A percentile compares a stretch with the other conserved stretches of the same genome.
phyloP scores from a whole-genome alignment of 2,113 vertebrate genomes.

The Thunnus maccoyii region DNA sequence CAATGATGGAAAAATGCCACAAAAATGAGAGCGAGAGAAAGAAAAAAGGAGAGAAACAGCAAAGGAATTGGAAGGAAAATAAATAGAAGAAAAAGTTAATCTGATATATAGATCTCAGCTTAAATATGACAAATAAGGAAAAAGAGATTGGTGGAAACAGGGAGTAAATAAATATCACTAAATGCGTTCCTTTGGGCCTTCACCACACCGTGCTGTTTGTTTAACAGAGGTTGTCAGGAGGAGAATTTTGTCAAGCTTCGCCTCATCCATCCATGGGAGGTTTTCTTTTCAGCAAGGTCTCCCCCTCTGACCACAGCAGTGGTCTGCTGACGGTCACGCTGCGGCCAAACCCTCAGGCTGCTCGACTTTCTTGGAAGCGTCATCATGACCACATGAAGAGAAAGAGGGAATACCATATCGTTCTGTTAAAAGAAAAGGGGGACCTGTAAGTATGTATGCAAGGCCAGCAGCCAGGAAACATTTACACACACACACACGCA shows the following conservation, averaged over 20 bases:
- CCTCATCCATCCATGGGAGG: slow-evolving; percentile 64
- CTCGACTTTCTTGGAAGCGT: slow-evolving; percentile 78
- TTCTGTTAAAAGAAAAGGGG: slow-evolving; percentile 68
- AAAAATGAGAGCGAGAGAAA: slow-evolving; percentile 55
- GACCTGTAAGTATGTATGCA: slow-evolving; percentile 52
- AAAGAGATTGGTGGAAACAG: slow-evolving; percentile 37
- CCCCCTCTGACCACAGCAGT: slow-evolving; percentile 78
- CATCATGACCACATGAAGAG: slow-evolving; percentile 78
- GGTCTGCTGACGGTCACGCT: slow-evolving; percentile 78
- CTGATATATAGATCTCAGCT: slow-evolving; percentile 59
- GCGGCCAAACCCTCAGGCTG: slow-evolving; percentile 70
- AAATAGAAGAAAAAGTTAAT: slow-evolving; percentile 46
- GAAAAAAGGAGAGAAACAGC: background rate
- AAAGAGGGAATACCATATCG: slow-evolving; percentile 71
- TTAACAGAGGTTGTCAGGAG: slow-evolving; percentile 79
- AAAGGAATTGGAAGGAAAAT: slow-evolving; percentile 26
- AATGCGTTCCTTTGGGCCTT: slow-evolving; percentile 59
- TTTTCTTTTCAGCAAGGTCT: slow-evolving; percentile 79
- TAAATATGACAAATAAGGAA: slow-evolving; percentile 54
- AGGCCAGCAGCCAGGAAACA: slow-evolving; percentile 32
- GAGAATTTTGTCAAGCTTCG: slow-evolving; percentile 71
- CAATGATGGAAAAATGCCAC: slow-evolving; percentile 77
- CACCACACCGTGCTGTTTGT: slow-evolving; percentile 69
- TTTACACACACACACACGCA: slow-evolving; percentile 13
- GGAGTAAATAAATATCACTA: slow-evolving; percentile 79